Evolutionary conservation across 2,113 vertebrate species (phyloP), one percentile per base, ranked within the genome.

Genomic region (Cavia porcellus): DNA sequence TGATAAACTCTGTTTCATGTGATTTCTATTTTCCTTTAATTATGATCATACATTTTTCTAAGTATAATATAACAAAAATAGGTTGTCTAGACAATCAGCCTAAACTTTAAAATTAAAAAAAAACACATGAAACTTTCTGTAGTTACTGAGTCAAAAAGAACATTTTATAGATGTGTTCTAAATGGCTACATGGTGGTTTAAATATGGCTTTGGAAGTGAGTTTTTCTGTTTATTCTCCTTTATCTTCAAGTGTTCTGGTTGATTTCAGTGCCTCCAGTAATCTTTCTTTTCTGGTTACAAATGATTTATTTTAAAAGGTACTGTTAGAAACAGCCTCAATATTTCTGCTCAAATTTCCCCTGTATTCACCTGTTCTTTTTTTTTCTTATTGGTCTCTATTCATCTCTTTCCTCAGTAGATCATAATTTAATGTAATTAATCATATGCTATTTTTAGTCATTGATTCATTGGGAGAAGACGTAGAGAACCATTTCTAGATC

Each of bases 211-310:
- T 93, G 28, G 81, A 86, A 94, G 45, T 66, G 7, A 89, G 68
- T 94, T 64, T 87, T 97, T 13, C 22, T 96, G 45, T 94, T 96
- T 93, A 82, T 92, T n/a, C 28, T 84, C 72, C 79, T 79, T 50
- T 55, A 80, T 96, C 64, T 92, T 97, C 87, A 93, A 80, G 92
- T 94, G 96, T 96, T 97, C 96, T 96, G 61, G 83, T 90, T 82
- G 88, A 96, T 45, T 96, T 64, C 10, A 61, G 24, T 90, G 68
- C 85, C 47, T 72, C 87, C 22, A 97, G 47, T 24, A 86, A 91
- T 91, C 59, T 92, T 94, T 90, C 62, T 62, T 97, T 89, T 92
- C 70, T 95, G 52, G 52, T 86, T 95, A 77, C 70, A 92, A 97
- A 96, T 22, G 7, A 92, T 94, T 90, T 32, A 72, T 55, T 86